Base-by-base conservation (phyloP, 1,140 invertebrate species). In the Drepana arcuata region DNA sequence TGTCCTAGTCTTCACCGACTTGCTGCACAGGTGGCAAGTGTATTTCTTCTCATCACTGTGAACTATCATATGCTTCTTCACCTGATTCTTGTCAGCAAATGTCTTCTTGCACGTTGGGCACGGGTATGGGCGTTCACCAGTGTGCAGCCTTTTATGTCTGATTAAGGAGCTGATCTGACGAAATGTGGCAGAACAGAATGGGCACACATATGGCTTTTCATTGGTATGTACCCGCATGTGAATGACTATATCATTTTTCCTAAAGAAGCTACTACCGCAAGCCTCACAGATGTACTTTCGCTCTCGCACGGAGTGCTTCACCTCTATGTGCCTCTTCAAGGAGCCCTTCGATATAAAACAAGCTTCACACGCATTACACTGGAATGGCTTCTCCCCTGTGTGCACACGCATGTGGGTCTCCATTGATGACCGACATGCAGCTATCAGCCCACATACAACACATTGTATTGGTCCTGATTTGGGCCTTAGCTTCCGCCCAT, bases 361-460 rank as follows among this genome's bases (percentile, higher is more conserved):
- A n/a, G 77, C 63, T 0, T 73, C 67, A 33, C 90, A 94, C 7
- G 88, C 82, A 38, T 92, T 88, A 61, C 93, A 95, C 13, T 88
- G 85, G 62, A 92, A 92, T 2, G 92, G 91, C 51, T 90, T 87
- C 46, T 92, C 90, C 1, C 92, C 91, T 6, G 91, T 92, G 46
- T 95, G 93, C 1, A 88, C 91, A 12, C 92, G 67, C 74, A 93
- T 88, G 48, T 95, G 93, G 45, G 92, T 93, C 5, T 92, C 88
- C 26, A 95, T 64, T 2, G 88, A 73, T 1, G 78, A 82, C 1
- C 44, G 63, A 30, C 71, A 67, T 0, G 37, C 38, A 0, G 54
- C 54, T 35, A 70, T 34, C 14, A 21, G 9, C 7, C 33, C 38
- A 30, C 43, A 39, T 5, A 40, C 23, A 12, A n/a, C 15, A 26